These are phyloP conservation scores for Sipha maydis DNA, from an alignment of 2,888 invertebrate genomes.

Conservation along the genomic window DNA sequence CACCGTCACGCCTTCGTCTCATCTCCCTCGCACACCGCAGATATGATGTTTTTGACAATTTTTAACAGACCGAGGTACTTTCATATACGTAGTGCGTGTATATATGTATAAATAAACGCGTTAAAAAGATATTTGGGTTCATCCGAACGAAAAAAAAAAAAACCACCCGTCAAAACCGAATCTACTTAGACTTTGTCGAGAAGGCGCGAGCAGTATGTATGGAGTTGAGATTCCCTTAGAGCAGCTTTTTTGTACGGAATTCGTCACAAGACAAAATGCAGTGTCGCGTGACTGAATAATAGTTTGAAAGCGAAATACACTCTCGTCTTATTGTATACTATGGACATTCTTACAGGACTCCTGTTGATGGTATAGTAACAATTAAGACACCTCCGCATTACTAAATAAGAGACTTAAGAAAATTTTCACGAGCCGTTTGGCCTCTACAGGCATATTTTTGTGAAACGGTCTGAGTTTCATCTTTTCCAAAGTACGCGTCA, in stretches of 20 bases:
- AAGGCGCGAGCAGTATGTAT: neutral
- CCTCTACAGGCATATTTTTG: neutral
- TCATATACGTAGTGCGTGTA: neutral
- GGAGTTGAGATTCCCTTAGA: neutral
- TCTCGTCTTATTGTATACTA: too few relatives aligned
- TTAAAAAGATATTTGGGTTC: constrained; percentile 13
- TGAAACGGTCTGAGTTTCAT: neutral
- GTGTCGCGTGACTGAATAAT: neutral
- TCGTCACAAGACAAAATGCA: neutral
- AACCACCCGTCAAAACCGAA: neutral
- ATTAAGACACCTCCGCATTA: neutral
- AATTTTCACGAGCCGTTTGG: neutral
- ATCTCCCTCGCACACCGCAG: neutral
- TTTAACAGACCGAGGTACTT: neutral
- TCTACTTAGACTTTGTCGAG: neutral
- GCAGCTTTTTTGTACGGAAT: neutral
- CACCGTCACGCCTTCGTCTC: neutral
- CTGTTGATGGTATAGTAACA: neutral
- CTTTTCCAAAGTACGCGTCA: neutral
- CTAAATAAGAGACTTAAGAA: neutral
- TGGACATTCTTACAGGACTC: neutral
- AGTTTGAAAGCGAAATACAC: too few relatives aligned
- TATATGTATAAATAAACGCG: neutral
- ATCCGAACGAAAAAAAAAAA: constrained; percentile 4
- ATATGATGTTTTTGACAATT: constrained; percentile 34